Evolutionary conservation across 2,113 vertebrate species (phyloP).

Genomic region (Coreoperca whiteheadi): DNA sequence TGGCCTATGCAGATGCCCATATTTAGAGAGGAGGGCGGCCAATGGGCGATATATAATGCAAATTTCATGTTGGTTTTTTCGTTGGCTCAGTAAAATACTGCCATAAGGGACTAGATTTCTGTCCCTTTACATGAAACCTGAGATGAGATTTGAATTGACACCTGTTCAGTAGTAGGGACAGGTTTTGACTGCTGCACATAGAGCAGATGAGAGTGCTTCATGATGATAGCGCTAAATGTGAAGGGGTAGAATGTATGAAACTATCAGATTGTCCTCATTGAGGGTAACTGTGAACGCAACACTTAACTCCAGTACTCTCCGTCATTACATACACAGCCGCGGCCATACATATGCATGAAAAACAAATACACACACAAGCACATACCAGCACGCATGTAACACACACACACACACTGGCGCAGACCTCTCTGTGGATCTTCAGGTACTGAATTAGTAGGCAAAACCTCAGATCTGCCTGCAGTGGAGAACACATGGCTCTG

Average conservation of each 20-base stretch:
- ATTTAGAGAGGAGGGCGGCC: too few relatives aligned
- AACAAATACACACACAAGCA: constrained; percentile 25
- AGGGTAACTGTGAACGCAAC: constrained; percentile 23
- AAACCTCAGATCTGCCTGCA: constrained; percentile 64
- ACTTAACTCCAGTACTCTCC: constrained; percentile 23
- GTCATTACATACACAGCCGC: constrained; percentile 9
- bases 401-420: constrained; percentile 16
- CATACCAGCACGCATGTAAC: neutral
- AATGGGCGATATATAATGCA: too few relatives aligned
- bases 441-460: constrained; percentile 71
- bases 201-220: neutral
- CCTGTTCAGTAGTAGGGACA: neutral
- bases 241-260: neutral
- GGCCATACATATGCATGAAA: constrained; percentile 46
- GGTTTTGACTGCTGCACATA: neutral
- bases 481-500: constrained; percentile 64
- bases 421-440: constrained; percentile 62
- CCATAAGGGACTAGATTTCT: neutral
- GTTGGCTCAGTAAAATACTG: too few relatives aligned
- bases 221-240: neutral
- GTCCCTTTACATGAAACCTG: constrained; percentile 11
- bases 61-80: too few relatives aligned
- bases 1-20: too few relatives aligned
- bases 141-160: constrained; percentile 29
- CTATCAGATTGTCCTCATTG: constrained; percentile 7